These are phyloP conservation scores for Magallana ariakensis DNA, from an alignment of 1,140 invertebrate species.

Conservation along the genomic window DNA sequence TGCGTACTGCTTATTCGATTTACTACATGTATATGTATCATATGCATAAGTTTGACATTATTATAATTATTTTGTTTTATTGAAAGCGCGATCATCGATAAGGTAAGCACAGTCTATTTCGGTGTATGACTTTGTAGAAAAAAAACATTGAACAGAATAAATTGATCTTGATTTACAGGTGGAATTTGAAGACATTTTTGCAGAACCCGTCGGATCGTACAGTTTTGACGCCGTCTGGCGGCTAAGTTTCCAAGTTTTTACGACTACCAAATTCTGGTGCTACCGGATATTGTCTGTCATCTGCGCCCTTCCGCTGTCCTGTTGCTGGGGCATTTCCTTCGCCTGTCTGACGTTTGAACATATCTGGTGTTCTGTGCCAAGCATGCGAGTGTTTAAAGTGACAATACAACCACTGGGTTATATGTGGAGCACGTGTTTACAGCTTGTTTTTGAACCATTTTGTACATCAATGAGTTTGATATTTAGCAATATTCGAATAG, in stretches of 20 bases:
- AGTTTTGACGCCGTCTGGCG: constrained; percentile 87
- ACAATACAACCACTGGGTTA: constrained; percentile 36
- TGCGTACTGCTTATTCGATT: too few relatives aligned
- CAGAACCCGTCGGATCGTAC: constrained; percentile 86
- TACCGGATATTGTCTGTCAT: constrained; percentile 83
- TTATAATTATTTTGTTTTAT: too few relatives aligned
- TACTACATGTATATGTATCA: too few relatives aligned
- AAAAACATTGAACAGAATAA: too few relatives aligned
- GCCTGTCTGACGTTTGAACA: constrained; percentile 55
- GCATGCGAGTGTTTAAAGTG: constrained; percentile 44
- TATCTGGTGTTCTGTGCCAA: constrained; percentile 55
- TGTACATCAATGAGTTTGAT: constrained; percentile 51
- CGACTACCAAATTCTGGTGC: constrained; percentile 84
- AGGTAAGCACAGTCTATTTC: too few relatives aligned
- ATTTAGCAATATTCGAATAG: constrained; percentile 54
- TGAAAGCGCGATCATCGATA: too few relatives aligned
- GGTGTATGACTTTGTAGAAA: too few relatives aligned
- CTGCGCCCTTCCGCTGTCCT: constrained; percentile 55
- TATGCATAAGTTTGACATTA: too few relatives aligned
- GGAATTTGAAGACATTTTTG: constrained; percentile 87
- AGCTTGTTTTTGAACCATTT: constrained; percentile 52
- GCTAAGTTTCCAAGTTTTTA: constrained; percentile 85
- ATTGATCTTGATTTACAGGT: constrained; percentile 80
- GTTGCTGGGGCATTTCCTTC: constrained; percentile 62
- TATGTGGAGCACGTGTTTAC: constrained; percentile 52